Conservation (phyloP, 2,888 invertebrate genomes). For the Aspidiotus rigidus region DNA sequence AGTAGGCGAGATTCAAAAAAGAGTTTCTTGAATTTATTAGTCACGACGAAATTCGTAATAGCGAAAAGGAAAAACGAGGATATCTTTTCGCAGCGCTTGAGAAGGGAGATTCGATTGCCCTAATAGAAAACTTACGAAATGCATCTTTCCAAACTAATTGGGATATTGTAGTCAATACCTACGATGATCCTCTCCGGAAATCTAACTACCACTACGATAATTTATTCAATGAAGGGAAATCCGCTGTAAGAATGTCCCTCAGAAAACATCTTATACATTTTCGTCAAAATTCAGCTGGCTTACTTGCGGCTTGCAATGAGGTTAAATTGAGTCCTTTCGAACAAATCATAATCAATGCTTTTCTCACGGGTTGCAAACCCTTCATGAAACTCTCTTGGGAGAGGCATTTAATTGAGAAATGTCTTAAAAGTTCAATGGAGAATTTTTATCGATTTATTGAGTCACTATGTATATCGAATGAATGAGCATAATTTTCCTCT, state of each 20-base stretch:
- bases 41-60: not conserved
- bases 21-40: no score
- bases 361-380: not conserved
- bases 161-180: not conserved
- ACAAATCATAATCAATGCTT: not conserved
- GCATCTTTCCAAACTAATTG: not conserved
- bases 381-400: not conserved
- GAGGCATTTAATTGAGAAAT: not conserved
- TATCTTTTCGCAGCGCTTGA: not conserved
- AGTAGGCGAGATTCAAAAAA: not conserved
- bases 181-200: not conserved
- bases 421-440: not conserved
- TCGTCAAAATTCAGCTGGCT: not conserved
- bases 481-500: not conserved
- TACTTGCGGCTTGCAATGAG: not conserved
- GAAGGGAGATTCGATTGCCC: not conserved
- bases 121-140: not conserved
- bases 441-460: not conserved
- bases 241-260: not conserved
- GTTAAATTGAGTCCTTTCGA: not conserved
- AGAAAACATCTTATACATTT: not conserved
- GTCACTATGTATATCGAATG: not conserved
- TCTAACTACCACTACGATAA: not conserved
- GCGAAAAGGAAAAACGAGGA: not conserved
- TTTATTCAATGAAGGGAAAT: no score